Conservation (phyloP, 2,888 invertebrate species). For the Phoronis australis region DNA sequence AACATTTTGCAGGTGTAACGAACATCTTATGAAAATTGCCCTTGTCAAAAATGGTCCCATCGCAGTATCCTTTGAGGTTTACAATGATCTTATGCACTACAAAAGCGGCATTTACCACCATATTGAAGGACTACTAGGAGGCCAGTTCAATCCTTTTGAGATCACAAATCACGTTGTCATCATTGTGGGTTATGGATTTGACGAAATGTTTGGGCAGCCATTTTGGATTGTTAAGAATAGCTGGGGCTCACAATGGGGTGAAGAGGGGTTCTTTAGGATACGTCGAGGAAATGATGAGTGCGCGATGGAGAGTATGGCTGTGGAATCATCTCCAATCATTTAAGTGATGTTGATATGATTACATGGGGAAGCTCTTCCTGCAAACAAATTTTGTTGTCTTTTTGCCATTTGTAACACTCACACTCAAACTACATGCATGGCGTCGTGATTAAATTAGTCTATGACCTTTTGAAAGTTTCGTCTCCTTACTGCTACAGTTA, state of each 20-base stretch:
- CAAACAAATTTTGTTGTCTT: no score
- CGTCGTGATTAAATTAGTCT: no score
- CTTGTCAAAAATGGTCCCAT: constrained; percentile 54
- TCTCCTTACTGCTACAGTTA: no score
- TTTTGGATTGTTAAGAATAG: constrained; percentile 54
- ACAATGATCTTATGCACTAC: constrained; percentile 51
- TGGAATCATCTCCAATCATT: constrained; percentile 37
- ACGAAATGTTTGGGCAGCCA: constrained; percentile 36
- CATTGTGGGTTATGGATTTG: constrained; percentile 55
- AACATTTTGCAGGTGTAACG: constrained; percentile 50
- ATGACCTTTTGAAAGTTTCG: no score
- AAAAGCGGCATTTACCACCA: constrained; percentile 55
- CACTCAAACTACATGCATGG: no score
- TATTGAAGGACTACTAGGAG: constrained; percentile 36
- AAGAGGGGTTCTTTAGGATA: constrained; percentile 50
- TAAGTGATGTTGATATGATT: no score
- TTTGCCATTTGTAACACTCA: no score
- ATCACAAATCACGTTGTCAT: constrained; percentile 56
- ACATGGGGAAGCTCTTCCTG: no score
- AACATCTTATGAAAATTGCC: constrained; percentile 53
- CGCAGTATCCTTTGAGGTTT: constrained; percentile 55
- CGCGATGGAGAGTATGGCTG: constrained; percentile 50
- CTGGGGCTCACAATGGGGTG: constrained; percentile 50
- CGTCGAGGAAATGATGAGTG: constrained; percentile 49
- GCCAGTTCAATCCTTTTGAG: constrained; percentile 54